Evolutionary conservation across 1,140 invertebrate species (phyloP), one percentile per base, ranked within the genome.

Genomic region (Pseudomyrmex pallidus): DNA sequence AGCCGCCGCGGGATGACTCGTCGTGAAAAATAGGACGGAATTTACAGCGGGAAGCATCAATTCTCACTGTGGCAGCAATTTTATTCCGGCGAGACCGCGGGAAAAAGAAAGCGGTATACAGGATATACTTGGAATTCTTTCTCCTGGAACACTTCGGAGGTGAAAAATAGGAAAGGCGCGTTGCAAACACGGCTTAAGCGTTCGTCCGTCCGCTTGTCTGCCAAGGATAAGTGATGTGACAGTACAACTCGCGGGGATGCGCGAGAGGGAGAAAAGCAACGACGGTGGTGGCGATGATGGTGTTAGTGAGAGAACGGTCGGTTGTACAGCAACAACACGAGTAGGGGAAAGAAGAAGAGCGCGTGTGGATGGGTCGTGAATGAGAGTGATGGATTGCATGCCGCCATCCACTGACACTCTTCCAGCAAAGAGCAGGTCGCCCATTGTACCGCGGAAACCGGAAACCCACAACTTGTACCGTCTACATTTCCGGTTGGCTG

Each of bases 301-400:
- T 35, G 35, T 35, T 54, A 44, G 54, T 52, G 63, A 57, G 63
- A 73, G 61, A 12, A 15, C 57, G 1, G 22, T 15, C 25, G 83
- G 35, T 35, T 35, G 35, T 74, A 66, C 22, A 61, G 52, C 54
- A 57, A 70, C 68, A 84, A 48, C 72, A 70, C 59, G 57, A 35
- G 5, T 35, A 35, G 35, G 35, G 35, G 5, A 50, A 13, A 25
- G 57, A 61, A 64, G 73, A 74, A 74, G 35, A 35, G 63, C 54
- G 61, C 67, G 67, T 1, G 20, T 61, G 76, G 80, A 83, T 85
- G 67, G 78, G 22, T 35, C 44, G 61, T 82, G 84, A 86, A 90
- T 85, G 90, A 89, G 86, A 90, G 80, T 90, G 90, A 90, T 89
- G 89, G 85, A 90, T 90, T 83, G 84, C 88, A 63, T 76, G 48